Conservation (phyloP, 2,888 invertebrate species). For the Dioctria rufipes region DNA sequence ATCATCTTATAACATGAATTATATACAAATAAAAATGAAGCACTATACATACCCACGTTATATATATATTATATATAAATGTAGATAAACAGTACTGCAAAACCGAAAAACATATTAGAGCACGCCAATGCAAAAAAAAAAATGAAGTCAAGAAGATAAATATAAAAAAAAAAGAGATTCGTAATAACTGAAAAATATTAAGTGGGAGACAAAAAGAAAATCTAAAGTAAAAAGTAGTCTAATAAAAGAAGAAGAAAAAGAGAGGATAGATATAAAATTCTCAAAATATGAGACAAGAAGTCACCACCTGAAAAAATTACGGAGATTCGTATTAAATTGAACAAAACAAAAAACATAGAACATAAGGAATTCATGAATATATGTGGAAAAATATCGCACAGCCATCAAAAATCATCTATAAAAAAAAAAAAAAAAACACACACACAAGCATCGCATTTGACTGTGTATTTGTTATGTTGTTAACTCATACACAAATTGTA, state of each 20-base stretch:
- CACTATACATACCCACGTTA: conserved; percentile 27
- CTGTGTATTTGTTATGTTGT: conserved; percentile 52
- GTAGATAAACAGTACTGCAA: conserved; percentile 51
- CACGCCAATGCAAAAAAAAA: conserved; percentile 25
- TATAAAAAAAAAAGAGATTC: conserved; percentile 13
- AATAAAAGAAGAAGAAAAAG: background rate
- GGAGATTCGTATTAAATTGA: conserved; percentile 18
- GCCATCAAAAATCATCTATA: conserved; percentile 29
- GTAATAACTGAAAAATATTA: background rate
- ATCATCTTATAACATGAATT: conserved; percentile 61
- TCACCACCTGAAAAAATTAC: conserved; percentile 30
- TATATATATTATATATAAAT: conserved; percentile 42
- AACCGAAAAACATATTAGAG: conserved; percentile 27
- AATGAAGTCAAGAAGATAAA: background rate
- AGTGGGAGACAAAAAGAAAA: background rate
- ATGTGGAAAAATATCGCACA: conserved; percentile 16
- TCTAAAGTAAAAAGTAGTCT: conserved; percentile 30
- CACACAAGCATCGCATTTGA: conserved; percentile 21
- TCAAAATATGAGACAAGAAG: background rate
- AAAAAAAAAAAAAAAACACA: background rate
- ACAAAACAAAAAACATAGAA: conserved; percentile 14
- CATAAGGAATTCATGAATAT: conserved; percentile 7
- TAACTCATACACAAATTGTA: conserved; percentile 50
- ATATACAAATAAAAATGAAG: conserved; percentile 25
- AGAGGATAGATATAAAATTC: conserved; percentile 7